phyloP scores from a whole-genome alignment of 2,113 vertebrate species.

The Oreochromis tanganicae region DNA sequence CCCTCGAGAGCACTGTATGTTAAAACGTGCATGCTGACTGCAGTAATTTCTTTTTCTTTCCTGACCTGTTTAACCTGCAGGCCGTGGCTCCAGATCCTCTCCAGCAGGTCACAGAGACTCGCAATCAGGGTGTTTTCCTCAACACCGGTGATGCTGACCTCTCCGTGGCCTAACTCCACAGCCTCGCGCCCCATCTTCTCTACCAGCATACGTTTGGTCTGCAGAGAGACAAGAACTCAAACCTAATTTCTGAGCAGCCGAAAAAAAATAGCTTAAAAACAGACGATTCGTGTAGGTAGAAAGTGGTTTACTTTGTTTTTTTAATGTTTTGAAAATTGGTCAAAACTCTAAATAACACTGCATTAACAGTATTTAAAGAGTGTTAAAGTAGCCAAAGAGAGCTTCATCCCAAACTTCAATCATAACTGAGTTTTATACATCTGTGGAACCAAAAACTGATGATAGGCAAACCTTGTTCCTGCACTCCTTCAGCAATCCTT shows the following conservation, averaged over 20 bases:
- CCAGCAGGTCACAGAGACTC: slow-evolving; percentile 92
- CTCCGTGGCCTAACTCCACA: slow-evolving; percentile 93
- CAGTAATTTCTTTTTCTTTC: background rate
- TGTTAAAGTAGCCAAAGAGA: background rate
- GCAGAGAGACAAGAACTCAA: background rate
- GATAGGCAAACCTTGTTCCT: slow-evolving; percentile 85
- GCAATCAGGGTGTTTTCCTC: slow-evolving; percentile 97
- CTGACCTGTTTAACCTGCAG: slow-evolving; percentile 91
- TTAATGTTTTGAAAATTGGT: background rate
- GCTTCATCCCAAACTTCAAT: background rate
- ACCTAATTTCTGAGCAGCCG: background rate
- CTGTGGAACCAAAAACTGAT: background rate
- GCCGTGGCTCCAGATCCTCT: slow-evolving; percentile 98
- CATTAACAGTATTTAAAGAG: background rate
- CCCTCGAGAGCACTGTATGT: background rate
- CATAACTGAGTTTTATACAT: background rate
- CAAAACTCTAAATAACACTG: background rate
- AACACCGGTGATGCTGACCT: slow-evolving; percentile 92
- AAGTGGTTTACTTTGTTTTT: background rate
- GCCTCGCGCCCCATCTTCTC: slow-evolving; percentile 98
- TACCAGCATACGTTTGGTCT: slow-evolving; percentile 98
- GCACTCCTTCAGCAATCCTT: slow-evolving; percentile 94
- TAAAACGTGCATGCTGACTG: background rate
- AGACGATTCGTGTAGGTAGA: background rate
- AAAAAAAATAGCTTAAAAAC: background rate